Evolutionary conservation across 64 coral and sea anemone species (phyloP), one percentile per base, ranked within the genome.

Genomic region (Astreopora myriophthalma): DNA sequence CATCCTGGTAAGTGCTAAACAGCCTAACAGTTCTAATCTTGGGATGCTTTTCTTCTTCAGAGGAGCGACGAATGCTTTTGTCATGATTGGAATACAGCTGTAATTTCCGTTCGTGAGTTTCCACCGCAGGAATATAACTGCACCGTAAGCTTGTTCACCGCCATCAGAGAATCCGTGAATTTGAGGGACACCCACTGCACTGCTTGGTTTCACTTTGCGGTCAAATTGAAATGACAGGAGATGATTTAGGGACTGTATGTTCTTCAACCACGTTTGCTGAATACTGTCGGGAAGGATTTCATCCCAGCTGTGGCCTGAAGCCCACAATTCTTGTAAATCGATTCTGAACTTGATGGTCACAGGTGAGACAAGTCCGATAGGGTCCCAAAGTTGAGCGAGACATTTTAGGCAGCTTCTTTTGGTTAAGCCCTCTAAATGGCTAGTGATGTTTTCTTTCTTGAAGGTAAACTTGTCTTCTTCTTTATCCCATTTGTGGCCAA

Each of bases 361-460:
- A 2, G 61, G 13, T 14, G 8, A 2, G 22, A 64, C 22, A 16
- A 61, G 62, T 62, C 83, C 67, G 69, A 86, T 69, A 19, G 82
- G 82, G n/a, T 88, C 86, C 69, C 86, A 88, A 2, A 88, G 5
- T 29, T 75, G 86, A 9, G 86, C 86, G 6, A 75, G 39, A 1
- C 23, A 1, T 5, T 68, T 69, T 1, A 88, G 37, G 44, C 86
- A 88, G 34, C 12, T 39, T 70, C 63, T 70, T 32, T 85, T 85
- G 28, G 48, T 34, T 10, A 85, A 85, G 6, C 24, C 58, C 66
- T 65, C 14, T 10, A 0, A 1, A 0, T 19, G 7, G 23, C 12
- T 28, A 10, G 17, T 6, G 9, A 85, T 14, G 25, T 67, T n/a
- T 7, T 20, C 29, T 85, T 85, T 85, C 48, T 85, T 85, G 49